Base-by-base conservation (phyloP, 2,888 invertebrate genomes). In the Nymphalis c-album region DNA sequence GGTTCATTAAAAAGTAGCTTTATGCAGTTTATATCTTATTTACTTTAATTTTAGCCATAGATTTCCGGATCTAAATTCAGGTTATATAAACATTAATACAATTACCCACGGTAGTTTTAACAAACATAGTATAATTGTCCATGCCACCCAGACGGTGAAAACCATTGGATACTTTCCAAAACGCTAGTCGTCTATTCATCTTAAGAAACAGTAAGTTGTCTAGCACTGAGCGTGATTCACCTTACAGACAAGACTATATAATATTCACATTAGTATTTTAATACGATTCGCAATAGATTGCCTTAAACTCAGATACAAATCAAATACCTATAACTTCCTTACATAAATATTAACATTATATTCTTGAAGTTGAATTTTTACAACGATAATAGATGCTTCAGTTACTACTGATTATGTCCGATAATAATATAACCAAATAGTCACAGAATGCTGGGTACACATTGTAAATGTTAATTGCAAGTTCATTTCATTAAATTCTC, bases 151-250 rank as follows among this genome's bases (percentile, higher is more conserved):
- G 66, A 63, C 69, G 61, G 71, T 20, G 60, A 63, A 63, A 62
- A 67, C 20, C 64, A 58, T 71, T 71, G 71, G 71, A 69, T 60
- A 62, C 59, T 57, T 71, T 71, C 71, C 69, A 71, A 69, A 55
- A 55, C 53, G 31, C 60, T 63, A 60, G 55, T 66, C 47, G 60
- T 60, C 45, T 40, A 68, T 70, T 67, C 67, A 62, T 70, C 64
- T 70, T 60, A 13, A 58, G 53, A 63, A 58, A 64, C 22, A 51
- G 60, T 51, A 48, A 18, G 51, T 53, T 45, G 59, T 64, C 67
- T 68, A 55, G 58, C 20, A 45, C 40, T 59, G 31, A 62, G 8
- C 53, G 31, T 63, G 68, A 70, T 59, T 68, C 64, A 70, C 68
- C 53, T 45, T 20, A 45, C 61, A 67, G 53, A 58, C 45, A 50